Evolutionary conservation across 2,888 invertebrate genomes (phyloP).

Genomic region (Bellardia pandia): DNA sequence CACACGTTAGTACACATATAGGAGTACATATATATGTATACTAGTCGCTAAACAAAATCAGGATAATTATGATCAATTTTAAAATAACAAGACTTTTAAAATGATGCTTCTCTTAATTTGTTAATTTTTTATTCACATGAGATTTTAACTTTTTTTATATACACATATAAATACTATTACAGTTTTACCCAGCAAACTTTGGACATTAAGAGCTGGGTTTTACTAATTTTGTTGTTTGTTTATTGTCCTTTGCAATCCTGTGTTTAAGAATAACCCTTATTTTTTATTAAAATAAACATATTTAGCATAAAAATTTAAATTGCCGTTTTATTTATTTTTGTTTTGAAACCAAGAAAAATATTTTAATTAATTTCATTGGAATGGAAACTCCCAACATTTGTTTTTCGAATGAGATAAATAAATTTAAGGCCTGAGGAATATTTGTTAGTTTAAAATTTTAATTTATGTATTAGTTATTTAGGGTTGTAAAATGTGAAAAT

Average conservation of each 20-base stretch:
- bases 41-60: slow-evolving; percentile 24
- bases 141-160: neutral
- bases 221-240: neutral
- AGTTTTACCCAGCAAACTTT: neutral
- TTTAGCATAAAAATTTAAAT: neutral
- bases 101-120: slow-evolving; percentile 21
- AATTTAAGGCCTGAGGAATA: slow-evolving; percentile 18
- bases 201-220: neutral
- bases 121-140: neutral
- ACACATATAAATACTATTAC: neutral
- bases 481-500: slow-evolving; percentile 16
- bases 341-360: neutral
- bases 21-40: no score
- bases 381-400: slow-evolving; percentile 54
- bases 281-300: neutral
- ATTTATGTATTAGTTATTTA: neutral
- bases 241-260: neutral
- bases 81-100: slow-evolving; percentile 69
- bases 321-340: neutral
- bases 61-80: slow-evolving; percentile 72
- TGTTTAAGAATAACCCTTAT: neutral
- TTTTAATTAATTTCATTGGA: slow-evolving; percentile 1
- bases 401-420: slow-evolving; percentile 39
- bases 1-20: slow-evolving; percentile 7
- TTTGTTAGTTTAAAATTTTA: neutral